A percentile compares a stretch with the other conserved stretches of the same genome.
These are phyloP conservation scores for Gryllus longicercus DNA, from an alignment of 2,888 invertebrate genomes.

Conservation along the genomic window DNA sequence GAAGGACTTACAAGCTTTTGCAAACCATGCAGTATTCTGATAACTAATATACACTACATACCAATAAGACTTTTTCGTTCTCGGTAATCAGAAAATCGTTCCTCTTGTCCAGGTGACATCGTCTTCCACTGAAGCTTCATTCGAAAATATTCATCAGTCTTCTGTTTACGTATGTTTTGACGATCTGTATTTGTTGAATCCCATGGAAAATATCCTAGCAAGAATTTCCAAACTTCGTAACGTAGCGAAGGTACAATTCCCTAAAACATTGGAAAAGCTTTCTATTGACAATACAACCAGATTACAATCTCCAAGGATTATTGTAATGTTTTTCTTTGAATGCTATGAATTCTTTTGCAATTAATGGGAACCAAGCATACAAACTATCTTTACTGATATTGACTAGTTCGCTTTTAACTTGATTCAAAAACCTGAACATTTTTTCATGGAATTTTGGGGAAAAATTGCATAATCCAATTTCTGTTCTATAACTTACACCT, in stretches of 20 bases:
- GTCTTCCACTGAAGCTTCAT: slow-evolving; percentile 98
- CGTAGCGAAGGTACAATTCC: slow-evolving; percentile 75
- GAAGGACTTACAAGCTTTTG: no score
- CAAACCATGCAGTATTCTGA: no score
- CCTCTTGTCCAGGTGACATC: slow-evolving; percentile 82
- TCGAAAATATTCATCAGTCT: slow-evolving; percentile 81
- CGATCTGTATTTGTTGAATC: slow-evolving; percentile 70
- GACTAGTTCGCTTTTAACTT: no score
- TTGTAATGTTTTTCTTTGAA: no score
- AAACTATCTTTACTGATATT: no score
- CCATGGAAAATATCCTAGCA: slow-evolving; percentile 87
- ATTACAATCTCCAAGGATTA: not conserved
- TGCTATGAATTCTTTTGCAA: no score
- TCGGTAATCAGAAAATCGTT: slow-evolving; percentile 79
- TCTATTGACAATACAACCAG: not conserved
- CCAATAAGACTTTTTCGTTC: slow-evolving; percentile 89
- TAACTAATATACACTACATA: slow-evolving; percentile 41
- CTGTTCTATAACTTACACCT: slow-evolving; percentile 62
- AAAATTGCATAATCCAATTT: not conserved
- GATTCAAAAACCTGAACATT: no score
- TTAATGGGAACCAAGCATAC: no score
- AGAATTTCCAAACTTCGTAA: slow-evolving; percentile 89
- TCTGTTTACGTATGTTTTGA: slow-evolving; percentile 63
- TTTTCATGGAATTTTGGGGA: no score
- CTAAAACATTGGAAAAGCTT: slow-evolving; percentile 47